Conservation (phyloP, 1,140 invertebrate genomes). For the Stegodyphus dumicola region DNA sequence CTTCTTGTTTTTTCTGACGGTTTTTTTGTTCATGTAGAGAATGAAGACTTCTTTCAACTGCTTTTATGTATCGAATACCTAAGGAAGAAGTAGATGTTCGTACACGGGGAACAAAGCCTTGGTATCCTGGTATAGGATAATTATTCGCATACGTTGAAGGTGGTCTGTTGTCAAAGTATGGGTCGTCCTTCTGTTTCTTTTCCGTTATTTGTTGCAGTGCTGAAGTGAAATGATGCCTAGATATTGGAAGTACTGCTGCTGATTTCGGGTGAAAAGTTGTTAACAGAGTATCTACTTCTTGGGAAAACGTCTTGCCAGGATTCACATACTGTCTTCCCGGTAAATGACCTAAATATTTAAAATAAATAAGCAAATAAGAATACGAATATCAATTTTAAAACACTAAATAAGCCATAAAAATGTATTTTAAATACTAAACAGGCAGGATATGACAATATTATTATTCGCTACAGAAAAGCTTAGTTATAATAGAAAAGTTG, state of each 20-base stretch:
- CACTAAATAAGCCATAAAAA: no score
- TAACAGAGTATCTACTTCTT: conserved; percentile 50
- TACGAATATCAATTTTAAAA: no score
- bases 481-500: no score
- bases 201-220: conserved; percentile 32
- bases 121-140: conserved; percentile 52
- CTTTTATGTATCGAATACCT: conserved; percentile 52
- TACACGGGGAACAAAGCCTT: conserved; percentile 53
- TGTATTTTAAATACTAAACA: no score
- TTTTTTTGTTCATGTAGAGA: conserved; percentile 33
- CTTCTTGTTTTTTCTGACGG: not conserved
- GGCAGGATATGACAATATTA: no score
- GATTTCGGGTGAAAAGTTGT: conserved; percentile 44
- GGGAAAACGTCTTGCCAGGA: conserved; percentile 46
- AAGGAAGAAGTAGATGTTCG: conserved; percentile 47
- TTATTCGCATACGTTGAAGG: conserved; percentile 53
- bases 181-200: conserved; percentile 14
- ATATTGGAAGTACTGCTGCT: conserved; percentile 15
- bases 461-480: no score
- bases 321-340: conserved; percentile 47
- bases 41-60: conserved; percentile 44
- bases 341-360: conserved; percentile 24
- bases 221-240: conserved; percentile 32
- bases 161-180: conserved; percentile 52
- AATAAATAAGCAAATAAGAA: no score